Evolutionary conservation across 2,797 vertebrate genomes (phyloP).

Genomic region (Poecile montanus): DNA sequence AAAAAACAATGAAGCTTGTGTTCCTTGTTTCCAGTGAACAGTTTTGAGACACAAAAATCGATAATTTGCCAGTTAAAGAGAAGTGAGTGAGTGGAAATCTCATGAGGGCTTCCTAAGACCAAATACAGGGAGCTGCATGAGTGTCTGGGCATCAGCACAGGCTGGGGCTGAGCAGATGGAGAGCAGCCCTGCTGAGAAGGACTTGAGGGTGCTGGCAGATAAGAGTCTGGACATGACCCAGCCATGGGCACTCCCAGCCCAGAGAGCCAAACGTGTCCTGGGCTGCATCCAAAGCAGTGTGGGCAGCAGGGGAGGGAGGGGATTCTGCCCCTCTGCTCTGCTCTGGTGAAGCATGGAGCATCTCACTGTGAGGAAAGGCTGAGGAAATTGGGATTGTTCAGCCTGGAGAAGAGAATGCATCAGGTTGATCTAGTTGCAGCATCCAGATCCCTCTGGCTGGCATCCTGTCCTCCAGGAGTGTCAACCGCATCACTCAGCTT

Average conservation of each 20-base stretch:
- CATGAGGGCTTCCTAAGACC: too few relatives aligned
- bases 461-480: background rate
- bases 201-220: accelerated
- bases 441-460: background rate
- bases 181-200: background rate
- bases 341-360: too few relatives aligned
- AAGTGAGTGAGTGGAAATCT: background rate
- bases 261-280: background rate
- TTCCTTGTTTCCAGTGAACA: background rate
- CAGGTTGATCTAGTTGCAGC: background rate
- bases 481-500: background rate
- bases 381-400: background rate
- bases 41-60: background rate
- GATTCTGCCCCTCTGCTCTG: background rate
- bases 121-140: too few relatives aligned
- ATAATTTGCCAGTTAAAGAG: background rate
- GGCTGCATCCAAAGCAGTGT: background rate
- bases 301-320: background rate
- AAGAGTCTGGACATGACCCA: background rate
- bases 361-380: background rate
- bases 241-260: background rate
- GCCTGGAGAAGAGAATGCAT: background rate
- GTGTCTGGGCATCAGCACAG: background rate
- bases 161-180: background rate
- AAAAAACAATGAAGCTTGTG: background rate